phyloP scores from a whole-genome alignment of 2,113 vertebrate genomes.

The Nesogale talazaci region DNA sequence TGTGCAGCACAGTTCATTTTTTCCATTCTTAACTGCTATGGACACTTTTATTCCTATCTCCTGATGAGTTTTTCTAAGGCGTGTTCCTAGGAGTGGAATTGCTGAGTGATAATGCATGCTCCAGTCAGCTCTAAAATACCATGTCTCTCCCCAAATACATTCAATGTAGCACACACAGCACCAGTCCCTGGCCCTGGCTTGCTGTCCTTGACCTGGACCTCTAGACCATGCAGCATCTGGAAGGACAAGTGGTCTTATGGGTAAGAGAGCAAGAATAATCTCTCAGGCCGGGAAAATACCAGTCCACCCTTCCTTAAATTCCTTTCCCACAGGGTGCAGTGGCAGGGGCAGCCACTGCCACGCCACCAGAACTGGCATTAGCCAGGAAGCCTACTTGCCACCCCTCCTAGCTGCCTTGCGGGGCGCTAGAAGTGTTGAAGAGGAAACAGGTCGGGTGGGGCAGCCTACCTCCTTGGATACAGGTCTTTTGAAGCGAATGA shows the following conservation, averaged over 20 bases:
- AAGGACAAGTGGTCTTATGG: neutral
- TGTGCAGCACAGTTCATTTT: neutral
- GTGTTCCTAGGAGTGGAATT: neutral
- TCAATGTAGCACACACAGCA: neutral
- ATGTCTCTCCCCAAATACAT: no score
- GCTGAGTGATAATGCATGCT: neutral
- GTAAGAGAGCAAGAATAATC: neutral
- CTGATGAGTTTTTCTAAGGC: neutral
- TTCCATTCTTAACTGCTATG: neutral
- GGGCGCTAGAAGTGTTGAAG: neutral
- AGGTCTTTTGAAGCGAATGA: neutral
- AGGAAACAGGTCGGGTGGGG: neutral
- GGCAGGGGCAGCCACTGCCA: accelerated
- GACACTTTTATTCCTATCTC: neutral
- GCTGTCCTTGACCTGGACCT: no score
- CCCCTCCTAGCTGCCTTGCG: neutral
- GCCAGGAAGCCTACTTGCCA: neutral
- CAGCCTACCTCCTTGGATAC: neutral
- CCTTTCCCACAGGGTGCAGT: neutral
- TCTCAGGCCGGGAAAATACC: neutral
- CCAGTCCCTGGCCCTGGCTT: neutral
- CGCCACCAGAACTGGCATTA: neutral
- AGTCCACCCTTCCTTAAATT: neutral
- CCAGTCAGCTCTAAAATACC: neutral
- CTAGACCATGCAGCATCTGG: neutral